Percentiles rank a stretch among this genome's conserved stretches.
These are phyloP conservation scores for Vanacampus margaritifer DNA, from an alignment of 2,113 vertebrate genomes.

Conservation along the genomic window DNA sequence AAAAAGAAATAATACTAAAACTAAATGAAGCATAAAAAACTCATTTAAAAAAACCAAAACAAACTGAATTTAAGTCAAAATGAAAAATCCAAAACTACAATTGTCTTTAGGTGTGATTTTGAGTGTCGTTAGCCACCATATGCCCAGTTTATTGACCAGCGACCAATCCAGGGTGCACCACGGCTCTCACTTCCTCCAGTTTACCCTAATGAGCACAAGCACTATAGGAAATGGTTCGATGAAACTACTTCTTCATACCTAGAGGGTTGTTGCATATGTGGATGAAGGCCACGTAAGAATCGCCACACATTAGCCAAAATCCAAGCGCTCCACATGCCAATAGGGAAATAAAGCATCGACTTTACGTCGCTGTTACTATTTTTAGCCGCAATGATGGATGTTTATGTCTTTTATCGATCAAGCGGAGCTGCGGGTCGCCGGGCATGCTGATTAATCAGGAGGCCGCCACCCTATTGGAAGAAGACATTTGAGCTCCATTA, in stretches of 20 bases:
- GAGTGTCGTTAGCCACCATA: no score
- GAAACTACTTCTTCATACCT: neutral
- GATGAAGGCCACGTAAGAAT: conserved; percentile 7
- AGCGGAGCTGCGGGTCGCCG: conserved; percentile 42
- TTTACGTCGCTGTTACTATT: conserved; percentile 65
- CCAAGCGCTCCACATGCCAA: conserved; percentile 44
- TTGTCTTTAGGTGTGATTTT: no score
- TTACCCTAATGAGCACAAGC: no score
- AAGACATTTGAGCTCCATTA: conserved; percentile 61
- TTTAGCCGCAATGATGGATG: conserved; percentile 69
- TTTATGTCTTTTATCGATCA: conserved; percentile 71
- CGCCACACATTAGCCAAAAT: conserved; percentile 27
- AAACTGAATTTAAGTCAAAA: no score
- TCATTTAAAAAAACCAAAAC: no score
- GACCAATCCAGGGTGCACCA: no score
- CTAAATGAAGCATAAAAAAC: no score
- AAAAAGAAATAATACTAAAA: no score
- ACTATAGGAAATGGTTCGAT: neutral
- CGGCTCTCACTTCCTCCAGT: no score
- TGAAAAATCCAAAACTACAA: no score
- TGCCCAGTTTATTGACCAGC: no score
- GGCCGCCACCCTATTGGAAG: conserved; percentile 29
- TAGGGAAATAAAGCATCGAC: conserved; percentile 58
- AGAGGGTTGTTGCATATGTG: no score
- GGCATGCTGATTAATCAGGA: conserved; percentile 58